These are phyloP conservation scores for Ectobius pallidus DNA, from an alignment of 2,888 invertebrate genomes.

Conservation along the genomic window DNA sequence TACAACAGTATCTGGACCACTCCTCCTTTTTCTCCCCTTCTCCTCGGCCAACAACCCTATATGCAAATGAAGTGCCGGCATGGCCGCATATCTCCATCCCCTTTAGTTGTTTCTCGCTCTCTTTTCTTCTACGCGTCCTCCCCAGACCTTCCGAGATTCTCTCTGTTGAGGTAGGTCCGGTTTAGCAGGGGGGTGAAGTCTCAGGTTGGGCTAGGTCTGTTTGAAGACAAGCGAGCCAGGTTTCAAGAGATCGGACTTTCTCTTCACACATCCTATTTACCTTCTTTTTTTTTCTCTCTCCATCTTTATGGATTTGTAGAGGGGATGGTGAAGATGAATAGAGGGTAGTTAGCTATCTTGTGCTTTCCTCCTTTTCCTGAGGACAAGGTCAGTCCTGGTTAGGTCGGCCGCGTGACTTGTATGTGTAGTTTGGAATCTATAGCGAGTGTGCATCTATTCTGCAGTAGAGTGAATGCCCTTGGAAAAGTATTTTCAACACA, in stretches of 20 bases:
- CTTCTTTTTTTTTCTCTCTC: neutral
- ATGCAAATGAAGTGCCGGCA: constrained; percentile 9
- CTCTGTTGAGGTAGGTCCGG: constrained; percentile 4
- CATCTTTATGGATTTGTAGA: neutral
- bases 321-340: neutral
- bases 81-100: constrained; percentile 4
- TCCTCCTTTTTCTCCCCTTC: neutral
- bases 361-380: neutral
- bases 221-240: neutral
- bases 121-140: neutral
- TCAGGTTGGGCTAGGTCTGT: constrained; percentile 3
- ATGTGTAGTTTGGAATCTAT: too few species aligned
- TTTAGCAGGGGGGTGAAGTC: neutral
- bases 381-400: constrained; percentile 16
- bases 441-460: too few species aligned
- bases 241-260: neutral
- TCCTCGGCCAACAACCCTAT: neutral
- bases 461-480: too few species aligned
- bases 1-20: constrained; percentile 10
- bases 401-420: neutral
- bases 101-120: neutral
- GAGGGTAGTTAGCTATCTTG: neutral
- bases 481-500: too few species aligned
- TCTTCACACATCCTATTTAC: neutral
- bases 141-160: constrained; percentile 1